phyloP scores from a whole-genome alignment of 2,113 vertebrate species.

The Myotis lucifugus region DNA sequence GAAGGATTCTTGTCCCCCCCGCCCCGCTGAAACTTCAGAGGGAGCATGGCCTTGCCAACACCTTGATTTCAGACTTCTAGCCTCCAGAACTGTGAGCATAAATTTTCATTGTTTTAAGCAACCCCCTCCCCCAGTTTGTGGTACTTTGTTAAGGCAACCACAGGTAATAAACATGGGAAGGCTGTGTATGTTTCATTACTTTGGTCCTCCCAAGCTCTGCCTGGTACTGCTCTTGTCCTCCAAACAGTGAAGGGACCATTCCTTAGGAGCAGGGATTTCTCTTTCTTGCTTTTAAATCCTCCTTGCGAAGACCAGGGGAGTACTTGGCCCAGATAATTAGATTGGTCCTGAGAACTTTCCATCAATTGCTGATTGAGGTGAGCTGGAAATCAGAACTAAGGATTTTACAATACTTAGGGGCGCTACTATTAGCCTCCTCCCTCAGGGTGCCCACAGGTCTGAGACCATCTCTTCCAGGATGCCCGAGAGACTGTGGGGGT shows the following conservation, averaged over 20 bases:
- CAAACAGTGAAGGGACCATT: not conserved
- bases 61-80: not conserved
- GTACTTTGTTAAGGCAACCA: not conserved
- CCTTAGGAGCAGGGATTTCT: not conserved
- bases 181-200: not conserved
- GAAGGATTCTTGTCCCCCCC: too few relatives aligned
- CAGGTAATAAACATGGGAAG: not conserved
- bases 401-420: accelerated
- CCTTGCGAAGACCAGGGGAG: not conserved
- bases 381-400: not conserved
- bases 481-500: not conserved
- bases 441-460: not conserved
- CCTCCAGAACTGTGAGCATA: not conserved
- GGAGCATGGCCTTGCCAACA: not conserved
- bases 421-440: not conserved
- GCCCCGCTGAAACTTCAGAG: too few relatives aligned
- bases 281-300: not conserved
- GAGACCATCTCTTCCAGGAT: not conserved
- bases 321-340: not conserved
- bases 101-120: not conserved
- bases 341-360: not conserved
- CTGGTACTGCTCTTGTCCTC: too few relatives aligned
- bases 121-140: not conserved
- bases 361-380: too few relatives aligned
- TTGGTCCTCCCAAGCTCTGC: not conserved